phyloP scores from a whole-genome alignment of 2,797 vertebrate genomes.

The Chloroceryle inda region DNA sequence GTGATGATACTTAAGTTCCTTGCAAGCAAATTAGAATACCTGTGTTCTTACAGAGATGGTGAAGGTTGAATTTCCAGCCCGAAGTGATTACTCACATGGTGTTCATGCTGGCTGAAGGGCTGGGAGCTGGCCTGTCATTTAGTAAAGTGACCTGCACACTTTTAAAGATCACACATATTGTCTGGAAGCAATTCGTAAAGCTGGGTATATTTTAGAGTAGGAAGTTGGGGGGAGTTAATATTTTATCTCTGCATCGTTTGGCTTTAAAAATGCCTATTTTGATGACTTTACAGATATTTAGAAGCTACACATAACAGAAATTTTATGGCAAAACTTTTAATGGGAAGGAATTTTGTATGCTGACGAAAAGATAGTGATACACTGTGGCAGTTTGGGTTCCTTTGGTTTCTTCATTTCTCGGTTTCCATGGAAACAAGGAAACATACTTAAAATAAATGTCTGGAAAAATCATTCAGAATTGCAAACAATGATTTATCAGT shows the following conservation, averaged over 20 bases:
- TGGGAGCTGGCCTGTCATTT: neutral
- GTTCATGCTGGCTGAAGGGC: neutral
- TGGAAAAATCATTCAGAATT: neutral
- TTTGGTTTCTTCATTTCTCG: neutral
- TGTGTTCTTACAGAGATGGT: neutral
- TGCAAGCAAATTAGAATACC: constrained; percentile 7
- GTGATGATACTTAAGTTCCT: neutral
- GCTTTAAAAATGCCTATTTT: neutral
- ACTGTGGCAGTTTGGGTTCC: neutral
- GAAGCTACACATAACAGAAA: neutral
- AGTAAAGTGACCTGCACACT: neutral
- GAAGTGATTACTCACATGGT: constrained; percentile 19
- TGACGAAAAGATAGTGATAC: neutral
- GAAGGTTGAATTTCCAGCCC: constrained; percentile 43
- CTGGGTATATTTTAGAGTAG: neutral
- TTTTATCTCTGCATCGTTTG: neutral
- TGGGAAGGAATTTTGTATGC: neutral
- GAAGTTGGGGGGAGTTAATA: neutral
- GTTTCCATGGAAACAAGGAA: constrained; percentile 46
- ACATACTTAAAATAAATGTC: neutral
- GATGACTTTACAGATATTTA: neutral
- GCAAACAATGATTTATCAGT: neutral
- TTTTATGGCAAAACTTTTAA: neutral
- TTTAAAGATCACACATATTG: neutral
- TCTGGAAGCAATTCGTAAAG: neutral